Base-by-base conservation (phyloP, 64 coral and sea anemone genomes). In the Acropora yongei region DNA sequence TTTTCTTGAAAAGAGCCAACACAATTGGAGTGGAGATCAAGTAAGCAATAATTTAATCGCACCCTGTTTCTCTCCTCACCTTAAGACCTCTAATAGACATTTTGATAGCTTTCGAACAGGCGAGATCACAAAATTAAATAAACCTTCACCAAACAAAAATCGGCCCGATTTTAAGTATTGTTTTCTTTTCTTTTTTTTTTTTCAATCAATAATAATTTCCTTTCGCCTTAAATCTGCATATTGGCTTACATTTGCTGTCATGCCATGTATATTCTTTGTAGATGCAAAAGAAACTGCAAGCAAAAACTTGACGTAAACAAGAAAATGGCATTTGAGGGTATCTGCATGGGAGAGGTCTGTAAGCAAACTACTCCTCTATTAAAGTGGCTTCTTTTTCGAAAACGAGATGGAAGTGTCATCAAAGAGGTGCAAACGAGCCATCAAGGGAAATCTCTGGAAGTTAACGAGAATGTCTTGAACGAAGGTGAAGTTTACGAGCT, bases 281-380 rank as follows among this genome's bases (percentile, higher is more conserved):
- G 82, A 30, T 85, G 82, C 65, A 85, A 71, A 19, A 85, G 82
- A 48, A 85, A 85, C 46, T 85, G 82, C 65, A 85, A 85, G 49
- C 43, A 10, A 66, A 85, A 85, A 85, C 63, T 72, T 8, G 46
- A 85, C 11, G 42, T 65, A 6, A 3, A 47, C 4, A 65, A 39
- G 65, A 85, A 30, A 49, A 85, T 72, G n/a, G 10, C 5, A 12
- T 85, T 85, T 18, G 82, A 85, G 68, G 65, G 63, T 4, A 1
- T 39, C 44, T 85, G 82, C 44, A 30, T 11, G 0, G 82, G 65
- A 19, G 82, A 72, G 1, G 6, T 47, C 44, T 85, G 82, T 18
- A 85, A 72, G 44, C 80, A 84, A 84, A 47, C 12, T 41, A 72
- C 44, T 4, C 41, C 63, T 12, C 40, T 30, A 46, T 49, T 85